A percentile compares a stretch with the other conserved stretches of the same genome.
phyloP scores from a whole-genome alignment of 2,888 invertebrate species.

The Pseudanteris insignis region DNA sequence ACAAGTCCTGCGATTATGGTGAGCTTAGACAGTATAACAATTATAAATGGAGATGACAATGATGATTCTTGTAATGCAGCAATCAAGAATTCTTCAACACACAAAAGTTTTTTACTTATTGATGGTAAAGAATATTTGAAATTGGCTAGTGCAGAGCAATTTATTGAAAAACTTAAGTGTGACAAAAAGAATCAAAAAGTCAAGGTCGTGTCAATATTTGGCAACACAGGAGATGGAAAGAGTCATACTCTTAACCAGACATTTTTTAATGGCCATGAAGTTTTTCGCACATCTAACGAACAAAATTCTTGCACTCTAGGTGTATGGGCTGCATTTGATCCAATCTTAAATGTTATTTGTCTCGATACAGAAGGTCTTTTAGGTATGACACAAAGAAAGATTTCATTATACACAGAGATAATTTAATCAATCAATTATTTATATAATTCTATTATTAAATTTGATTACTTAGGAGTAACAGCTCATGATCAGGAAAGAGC shows the following conservation, averaged over 20 bases:
- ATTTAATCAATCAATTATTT: background rate
- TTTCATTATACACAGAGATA: too few relatives aligned
- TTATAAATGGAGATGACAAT: constrained; percentile 37
- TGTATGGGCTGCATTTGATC: constrained; percentile 80
- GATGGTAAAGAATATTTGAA: constrained; percentile 73
- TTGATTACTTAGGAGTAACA: too few relatives aligned
- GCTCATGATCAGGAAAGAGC: constrained; percentile 73
- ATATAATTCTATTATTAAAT: constrained; percentile 5
- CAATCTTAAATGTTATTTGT: constrained; percentile 73
- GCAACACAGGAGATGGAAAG: constrained; percentile 86
- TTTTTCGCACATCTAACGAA: constrained; percentile 74
- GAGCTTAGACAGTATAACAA: constrained; percentile 53
- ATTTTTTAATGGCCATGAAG: constrained; percentile 70
- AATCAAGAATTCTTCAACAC: constrained; percentile 33
- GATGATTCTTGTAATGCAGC: constrained; percentile 42
- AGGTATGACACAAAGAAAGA: too few relatives aligned
- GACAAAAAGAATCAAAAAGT: constrained; percentile 69
- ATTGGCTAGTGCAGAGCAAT: constrained; percentile 70
- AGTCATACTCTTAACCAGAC: constrained; percentile 81
- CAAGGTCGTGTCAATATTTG: constrained; percentile 85
- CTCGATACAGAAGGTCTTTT: constrained; percentile 84
- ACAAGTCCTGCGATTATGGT: constrained; percentile 62
- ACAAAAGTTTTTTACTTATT: constrained; percentile 70
- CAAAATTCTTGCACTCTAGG: constrained; percentile 80
- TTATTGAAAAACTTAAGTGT: constrained; percentile 68